Conservation (phyloP, 1,140 invertebrate species). For the Thalassaphorura encarpata region DNA sequence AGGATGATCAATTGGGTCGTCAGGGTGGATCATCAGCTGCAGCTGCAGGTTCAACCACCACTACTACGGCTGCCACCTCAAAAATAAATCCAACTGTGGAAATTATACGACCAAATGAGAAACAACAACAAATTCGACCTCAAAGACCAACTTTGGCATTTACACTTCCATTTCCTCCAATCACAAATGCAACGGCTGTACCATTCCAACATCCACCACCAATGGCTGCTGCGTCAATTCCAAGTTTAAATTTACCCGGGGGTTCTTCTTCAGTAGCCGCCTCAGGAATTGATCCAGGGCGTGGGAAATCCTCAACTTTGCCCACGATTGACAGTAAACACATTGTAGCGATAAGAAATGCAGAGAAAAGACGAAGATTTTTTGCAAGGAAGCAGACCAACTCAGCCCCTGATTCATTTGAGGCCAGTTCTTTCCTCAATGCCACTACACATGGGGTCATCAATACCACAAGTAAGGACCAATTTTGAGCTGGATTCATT, state of each 20-base stretch:
- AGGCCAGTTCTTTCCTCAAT: conserved; percentile 31
- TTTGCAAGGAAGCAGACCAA: conserved; percentile 42
- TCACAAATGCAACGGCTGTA: not conserved
- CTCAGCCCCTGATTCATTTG: conserved; percentile 42
- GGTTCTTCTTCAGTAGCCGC: not conserved
- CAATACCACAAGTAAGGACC: conserved; percentile 31
- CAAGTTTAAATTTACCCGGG: not conserved
- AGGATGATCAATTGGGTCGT: not conserved
- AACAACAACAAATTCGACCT: conserved; percentile 9
- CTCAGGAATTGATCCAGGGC: not conserved
- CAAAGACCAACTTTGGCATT: not conserved
- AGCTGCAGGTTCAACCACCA: not conserved
- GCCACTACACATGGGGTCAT: conserved; percentile 31
- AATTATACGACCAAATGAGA: conserved; percentile 11
- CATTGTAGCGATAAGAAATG: conserved; percentile 26
- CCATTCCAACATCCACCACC: no score
- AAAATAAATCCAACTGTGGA: not conserved
- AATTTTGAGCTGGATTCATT: no score
- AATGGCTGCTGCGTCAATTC: not conserved
- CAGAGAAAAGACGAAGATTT: conserved; percentile 36
- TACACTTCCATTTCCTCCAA: not conserved
- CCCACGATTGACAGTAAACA: conserved; percentile 23
- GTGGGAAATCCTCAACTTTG: conserved; percentile 17
- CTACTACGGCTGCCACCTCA: not conserved
- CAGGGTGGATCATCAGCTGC: not conserved